These are phyloP conservation scores for Orthosia incerta DNA, from an alignment of 2,888 invertebrate species.

Conservation along the genomic window DNA sequence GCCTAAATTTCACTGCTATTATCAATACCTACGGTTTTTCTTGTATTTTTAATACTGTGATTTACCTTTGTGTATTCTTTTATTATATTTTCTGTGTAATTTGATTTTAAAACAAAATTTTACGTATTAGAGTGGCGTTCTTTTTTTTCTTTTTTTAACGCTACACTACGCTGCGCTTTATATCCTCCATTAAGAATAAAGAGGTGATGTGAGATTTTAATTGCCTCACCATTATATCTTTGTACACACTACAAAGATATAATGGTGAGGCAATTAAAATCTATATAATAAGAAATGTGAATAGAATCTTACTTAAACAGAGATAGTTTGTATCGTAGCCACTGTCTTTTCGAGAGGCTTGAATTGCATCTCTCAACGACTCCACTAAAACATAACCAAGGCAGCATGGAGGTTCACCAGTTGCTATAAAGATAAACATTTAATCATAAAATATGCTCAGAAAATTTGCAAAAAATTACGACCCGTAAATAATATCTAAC, in stretches of 20 bases:
- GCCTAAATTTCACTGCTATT: no score
- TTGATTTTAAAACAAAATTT: no score
- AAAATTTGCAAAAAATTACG: background rate
- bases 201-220: no score
- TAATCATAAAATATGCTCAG: background rate
- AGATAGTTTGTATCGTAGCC: constrained; percentile 67
- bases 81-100: no score
- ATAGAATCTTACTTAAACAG: constrained; percentile 67
- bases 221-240: no score
- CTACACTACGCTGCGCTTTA: no score
- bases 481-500: no score
- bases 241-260: background rate
- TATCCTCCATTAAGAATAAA: background rate
- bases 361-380: constrained; percentile 70
- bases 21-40: no score
- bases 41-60: no score
- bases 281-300: background rate
- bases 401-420: constrained; percentile 73
- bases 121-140: no score
- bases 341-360: constrained; percentile 71
- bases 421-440: constrained; percentile 60
- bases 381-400: constrained; percentile 72
- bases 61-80: no score
- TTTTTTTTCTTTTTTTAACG: no score
- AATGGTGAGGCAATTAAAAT: background rate